These are phyloP conservation scores for Cirrhinus molitorella DNA, from an alignment of 2,797 vertebrate species.

Conservation along the genomic window DNA sequence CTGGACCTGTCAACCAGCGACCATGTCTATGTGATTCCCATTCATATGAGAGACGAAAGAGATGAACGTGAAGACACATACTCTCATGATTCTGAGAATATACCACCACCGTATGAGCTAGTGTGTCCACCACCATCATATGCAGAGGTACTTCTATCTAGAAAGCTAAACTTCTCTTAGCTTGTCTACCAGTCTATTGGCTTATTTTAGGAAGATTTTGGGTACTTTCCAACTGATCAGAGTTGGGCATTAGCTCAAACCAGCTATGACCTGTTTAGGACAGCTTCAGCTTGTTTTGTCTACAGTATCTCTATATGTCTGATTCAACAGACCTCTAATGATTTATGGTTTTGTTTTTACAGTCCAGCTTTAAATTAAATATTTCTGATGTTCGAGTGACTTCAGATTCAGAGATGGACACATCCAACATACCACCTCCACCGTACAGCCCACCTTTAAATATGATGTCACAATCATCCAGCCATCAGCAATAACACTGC, in stretches of 20 bases:
- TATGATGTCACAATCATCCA: neutral
- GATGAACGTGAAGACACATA: neutral
- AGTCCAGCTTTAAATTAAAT: conserved; percentile 24
- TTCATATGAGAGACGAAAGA: conserved; percentile 23
- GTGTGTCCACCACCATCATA: conserved; percentile 71
- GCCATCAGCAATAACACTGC: conserved; percentile 20
- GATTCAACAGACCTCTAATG: neutral
- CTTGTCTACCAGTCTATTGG: neutral
- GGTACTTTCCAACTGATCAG: neutral
- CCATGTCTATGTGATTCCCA: conserved; percentile 53
- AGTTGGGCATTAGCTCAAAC: neutral
- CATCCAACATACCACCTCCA: conserved; percentile 14
- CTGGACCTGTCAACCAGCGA: neutral
- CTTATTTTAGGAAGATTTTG: neutral
- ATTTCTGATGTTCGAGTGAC: neutral
- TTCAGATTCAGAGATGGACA: neutral
- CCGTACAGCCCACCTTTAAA: conserved; percentile 29
- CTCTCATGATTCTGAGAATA: neutral
- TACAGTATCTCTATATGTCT: neutral
- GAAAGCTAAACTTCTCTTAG: neutral
- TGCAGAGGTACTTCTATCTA: conserved; percentile 64
- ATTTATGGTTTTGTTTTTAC: neutral
- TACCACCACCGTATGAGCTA: conserved; percentile 67
- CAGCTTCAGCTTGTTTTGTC: neutral
- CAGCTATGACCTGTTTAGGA: neutral